Percentiles rank a stretch among this genome's conserved stretches.
Evolutionary conservation across 2,888 invertebrate genomes (phyloP).

Genomic region (Nyleta sp.): DNA sequence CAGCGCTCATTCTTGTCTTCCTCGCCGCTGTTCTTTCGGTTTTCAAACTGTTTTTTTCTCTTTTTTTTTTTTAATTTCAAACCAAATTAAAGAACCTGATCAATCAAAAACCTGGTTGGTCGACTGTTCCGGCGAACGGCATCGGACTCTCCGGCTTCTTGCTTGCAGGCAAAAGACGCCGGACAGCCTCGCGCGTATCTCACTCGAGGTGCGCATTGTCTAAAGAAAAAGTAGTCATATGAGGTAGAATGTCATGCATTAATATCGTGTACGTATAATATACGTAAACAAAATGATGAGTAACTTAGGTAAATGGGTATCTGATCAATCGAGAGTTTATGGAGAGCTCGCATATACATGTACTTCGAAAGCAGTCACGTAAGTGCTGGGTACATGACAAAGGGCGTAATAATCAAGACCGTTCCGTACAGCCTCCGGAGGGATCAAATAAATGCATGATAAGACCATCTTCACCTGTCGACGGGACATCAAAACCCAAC

Average conservation of each 20-base stretch:
- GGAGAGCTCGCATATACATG: conserved; percentile 66
- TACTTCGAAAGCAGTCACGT: conserved; percentile 67
- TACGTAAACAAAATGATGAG: conserved; percentile 66
- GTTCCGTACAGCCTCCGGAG: conserved; percentile 62
- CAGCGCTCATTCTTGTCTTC: too few species aligned
- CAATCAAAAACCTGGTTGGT: not conserved
- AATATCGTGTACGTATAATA: conserved; percentile 65
- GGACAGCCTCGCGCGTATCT: conserved; percentile 47
- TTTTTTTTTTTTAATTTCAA: not conserved
- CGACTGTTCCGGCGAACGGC: conserved; percentile 44
- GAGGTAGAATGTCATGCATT: conserved; percentile 66
- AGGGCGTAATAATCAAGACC: conserved; percentile 63
- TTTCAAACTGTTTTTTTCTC: too few species aligned
- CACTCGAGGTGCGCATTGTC: conserved; percentile 64
- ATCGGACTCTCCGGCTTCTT: conserved; percentile 59
- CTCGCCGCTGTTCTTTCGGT: too few species aligned
- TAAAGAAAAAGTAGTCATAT: conserved; percentile 64
- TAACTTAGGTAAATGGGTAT: conserved; percentile 65
- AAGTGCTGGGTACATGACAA: conserved; percentile 67
- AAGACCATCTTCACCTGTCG: conserved; percentile 29
- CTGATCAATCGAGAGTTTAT: conserved; percentile 64
- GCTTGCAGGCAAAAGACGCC: conserved; percentile 65
- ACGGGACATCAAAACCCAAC: conserved; percentile 32
- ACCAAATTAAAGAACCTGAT: not conserved
- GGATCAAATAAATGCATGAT: conserved; percentile 57